These are phyloP conservation scores for Machimus atricapillus DNA, from an alignment of 2,888 invertebrate species.

Conservation along the genomic window DNA sequence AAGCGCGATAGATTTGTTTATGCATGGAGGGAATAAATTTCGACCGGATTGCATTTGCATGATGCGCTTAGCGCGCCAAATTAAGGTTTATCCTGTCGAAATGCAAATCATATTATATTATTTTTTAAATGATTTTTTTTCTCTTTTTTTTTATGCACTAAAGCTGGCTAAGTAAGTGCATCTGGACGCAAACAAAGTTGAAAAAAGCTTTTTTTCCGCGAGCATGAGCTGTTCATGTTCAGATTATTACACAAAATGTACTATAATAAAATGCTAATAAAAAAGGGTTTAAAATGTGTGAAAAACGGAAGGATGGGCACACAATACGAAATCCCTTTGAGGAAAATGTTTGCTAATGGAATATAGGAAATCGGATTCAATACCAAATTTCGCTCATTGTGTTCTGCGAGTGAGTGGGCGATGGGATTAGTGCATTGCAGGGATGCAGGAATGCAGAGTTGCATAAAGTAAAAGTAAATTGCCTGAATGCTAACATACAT, in stretches of 20 bases:
- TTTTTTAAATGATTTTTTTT: background rate
- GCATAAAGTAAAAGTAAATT: background rate
- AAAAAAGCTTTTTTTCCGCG: background rate
- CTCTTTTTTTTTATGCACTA: background rate
- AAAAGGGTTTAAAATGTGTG: background rate
- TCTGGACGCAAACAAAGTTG: background rate
- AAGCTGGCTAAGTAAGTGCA: background rate
- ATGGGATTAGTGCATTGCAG: background rate
- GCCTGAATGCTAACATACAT: background rate
- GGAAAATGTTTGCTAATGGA: background rate
- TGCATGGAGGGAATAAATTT: conserved; percentile 40
- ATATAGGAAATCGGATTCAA: background rate
- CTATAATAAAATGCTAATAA: background rate
- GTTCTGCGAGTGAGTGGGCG: background rate
- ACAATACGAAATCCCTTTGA: background rate
- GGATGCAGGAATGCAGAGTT: background rate
- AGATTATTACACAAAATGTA: background rate
- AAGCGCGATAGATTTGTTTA: conserved; percentile 25
- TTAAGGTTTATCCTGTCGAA: background rate
- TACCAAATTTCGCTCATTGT: background rate
- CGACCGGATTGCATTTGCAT: conserved; percentile 4
- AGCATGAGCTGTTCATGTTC: background rate
- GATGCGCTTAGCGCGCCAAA: background rate
- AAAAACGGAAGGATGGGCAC: background rate
- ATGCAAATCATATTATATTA: background rate